Base-by-base conservation (phyloP, 2,797 vertebrate genomes). In the Steatocranus sp. region DNA sequence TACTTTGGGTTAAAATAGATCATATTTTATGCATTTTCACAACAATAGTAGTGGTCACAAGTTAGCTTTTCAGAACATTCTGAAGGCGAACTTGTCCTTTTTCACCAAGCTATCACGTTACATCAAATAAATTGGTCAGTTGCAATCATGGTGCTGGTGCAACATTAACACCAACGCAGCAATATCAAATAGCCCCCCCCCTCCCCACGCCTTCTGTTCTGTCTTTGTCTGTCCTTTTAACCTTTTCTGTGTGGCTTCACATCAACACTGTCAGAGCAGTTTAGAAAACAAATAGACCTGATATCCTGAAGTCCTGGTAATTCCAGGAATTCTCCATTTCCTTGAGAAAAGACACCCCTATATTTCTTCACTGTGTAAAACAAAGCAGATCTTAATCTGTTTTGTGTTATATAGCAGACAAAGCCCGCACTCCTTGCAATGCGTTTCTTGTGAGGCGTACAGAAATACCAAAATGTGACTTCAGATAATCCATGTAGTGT, bases 401-500 rank as follows among this genome's bases (percentile, higher is more conserved):
- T 73, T 73, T 73, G 66, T 73, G 66, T 70, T 46, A 43, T 46
- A 70, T 27, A 46, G 3, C 23, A 11, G 14, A 70, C 41, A 46
- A 5, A 70, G 41, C 15, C 23, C 2, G 9, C 66, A 46, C 66
- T 46, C 17, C 0, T 27, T 70, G 41, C 25, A 0, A 46, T 2
- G 4, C 2, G 8, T 70, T 27, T 43, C 38, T 70, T 70, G 38
- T 30, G 25, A 46, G 10, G 38, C 9, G 1, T 27, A 11, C 38
- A 46, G 66, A 1, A 73, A 49, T 36, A 32, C n/a, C n/a, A 0
- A 78, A 80, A 76, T 32, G 79, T 75, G 70, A 85, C 85, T 89
- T 81, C 80, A 74, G 79, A 85, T 92, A 87, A 92, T 92, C 90
- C 83, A 50, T 56, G 50, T 78, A 86, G 90, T 90, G 79, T 89